Base-by-base conservation (phyloP, 2,888 invertebrate genomes). In the Atethmia centrago region DNA sequence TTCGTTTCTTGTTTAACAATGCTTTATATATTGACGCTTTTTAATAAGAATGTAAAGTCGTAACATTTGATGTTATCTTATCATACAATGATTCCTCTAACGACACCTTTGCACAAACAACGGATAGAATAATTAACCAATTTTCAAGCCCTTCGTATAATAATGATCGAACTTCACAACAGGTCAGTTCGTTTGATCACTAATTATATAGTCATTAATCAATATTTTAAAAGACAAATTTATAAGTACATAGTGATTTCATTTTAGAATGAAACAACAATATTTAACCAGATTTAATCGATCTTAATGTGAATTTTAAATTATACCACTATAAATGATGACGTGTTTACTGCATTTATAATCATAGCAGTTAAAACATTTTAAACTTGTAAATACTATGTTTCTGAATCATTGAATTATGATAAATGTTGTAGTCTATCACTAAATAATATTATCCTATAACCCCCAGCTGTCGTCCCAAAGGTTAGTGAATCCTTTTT, bases 401-500 rank as follows among this genome's bases (percentile, higher is more conserved):
- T 45, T 47, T 53, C n/a, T 31, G 19, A 69, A 78, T 31, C 25
- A 55, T 59, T 66, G 45, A 42, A 45, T 53, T 19, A 61, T 47
- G 31, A 63, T 69, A 42, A 64, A 79, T 71, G 66, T 85, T 53
- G 28, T 75, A 78, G 40, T 66, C 61, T 67, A 77, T 61, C 55
- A 53, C 51, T n/a, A 58, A 71, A 53, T 16, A 68, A 55, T 66
- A 31, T 59, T 40, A 28, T 65, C 55, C n/a, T n/a, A n/a, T n/a
- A 51, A 63, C 28, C 68, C 47, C 65, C 45, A 74, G 71, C 83
- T 87, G 71, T 90, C 83, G 86, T 89, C 87, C 88, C 87, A 88
- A 92, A 91, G 90, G 92, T 92, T 92, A 93, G 93, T 92, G 91
- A 92, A 81, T 86, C 80, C 73, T 84, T 82, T 85, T 80, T 73